Evolutionary conservation across 2,888 invertebrate species (phyloP), one percentile per base, ranked within the genome.

Genomic region (Ormyrus labotus): DNA sequence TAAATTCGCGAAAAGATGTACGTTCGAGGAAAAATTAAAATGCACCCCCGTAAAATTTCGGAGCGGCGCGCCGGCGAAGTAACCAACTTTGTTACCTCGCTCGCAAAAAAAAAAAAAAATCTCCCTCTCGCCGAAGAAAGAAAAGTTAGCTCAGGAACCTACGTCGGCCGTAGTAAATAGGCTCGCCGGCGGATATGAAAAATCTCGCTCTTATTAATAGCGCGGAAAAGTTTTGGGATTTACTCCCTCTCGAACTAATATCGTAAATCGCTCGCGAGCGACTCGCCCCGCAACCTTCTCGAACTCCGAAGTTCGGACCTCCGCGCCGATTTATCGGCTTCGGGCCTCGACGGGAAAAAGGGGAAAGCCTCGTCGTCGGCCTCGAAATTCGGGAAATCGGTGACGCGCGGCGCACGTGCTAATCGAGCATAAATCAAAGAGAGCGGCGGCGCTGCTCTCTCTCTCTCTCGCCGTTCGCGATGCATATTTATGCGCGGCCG

Each of bases 391-490:
- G 57, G n/a, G 57, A 6, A n/a, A 11, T 6, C 11, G 11, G 57
- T 11, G 9, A 47, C 67, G 34, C 50, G 68, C 55, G 50, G 10
- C 48, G 48, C 57, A 9, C 45, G 19, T n/a, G 68, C 81, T 86
- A 87, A 87, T 86, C 86, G 83, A 81, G 84, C 84, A 87, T 86
- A 86, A 87, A 87, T 89, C 86, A 85, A 83, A 81, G 84, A 80
- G 81, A 81, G 75, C 77, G 80, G 19, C 19, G 19, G 19, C 19
- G 19, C 0, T 19, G 19, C 19, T 19, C 19, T 19, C 19, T 19
- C 19, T 19, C 19, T 19, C 19, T 72, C 80, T 70, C 67, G 70
- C 7, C 61, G 45, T 45, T 53, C 71, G 75, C 84, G 81, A 86
- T 86, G 87, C 85, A 88, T 87, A 88, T 88, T 87, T 87, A 87